These are phyloP conservation scores for Tadarida brasiliensis DNA, from an alignment of 2,797 vertebrate species.

Conservation along the genomic window DNA sequence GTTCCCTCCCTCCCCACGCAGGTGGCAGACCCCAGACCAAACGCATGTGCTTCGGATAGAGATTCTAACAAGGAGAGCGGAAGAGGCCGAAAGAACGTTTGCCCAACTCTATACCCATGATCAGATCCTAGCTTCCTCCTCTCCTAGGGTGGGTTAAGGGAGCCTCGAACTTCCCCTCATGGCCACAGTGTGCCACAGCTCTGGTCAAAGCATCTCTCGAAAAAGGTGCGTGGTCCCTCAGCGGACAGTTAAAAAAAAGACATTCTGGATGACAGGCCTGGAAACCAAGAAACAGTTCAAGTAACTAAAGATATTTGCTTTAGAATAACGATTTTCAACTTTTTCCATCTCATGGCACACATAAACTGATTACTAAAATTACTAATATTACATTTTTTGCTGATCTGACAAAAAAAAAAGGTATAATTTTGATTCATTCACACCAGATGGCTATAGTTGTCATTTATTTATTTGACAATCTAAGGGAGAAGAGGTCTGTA, in stretches of 20 bases:
- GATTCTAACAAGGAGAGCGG: background rate
- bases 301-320: background rate
- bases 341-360: background rate
- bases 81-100: background rate
- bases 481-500: background rate
- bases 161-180: background rate
- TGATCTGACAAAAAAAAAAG: background rate
- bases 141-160: background rate
- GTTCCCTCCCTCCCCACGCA: background rate
- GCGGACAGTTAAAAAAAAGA: background rate
- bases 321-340: background rate
- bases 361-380: background rate
- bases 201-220: background rate
- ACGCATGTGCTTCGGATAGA: background rate
- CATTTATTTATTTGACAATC: background rate
- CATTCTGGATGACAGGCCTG: background rate
- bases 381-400: too few species aligned
- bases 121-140: background rate
- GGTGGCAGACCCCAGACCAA: background rate
- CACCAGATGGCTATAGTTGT: background rate
- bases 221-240: background rate
- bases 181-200: background rate
- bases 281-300: background rate
- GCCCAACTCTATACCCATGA: background rate
- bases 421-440: background rate